Percentiles rank a stretch among this genome's conserved stretches.
Conservation (phyloP, 2,888 invertebrate genomes). For the Aleiodes testaceus region DNA sequence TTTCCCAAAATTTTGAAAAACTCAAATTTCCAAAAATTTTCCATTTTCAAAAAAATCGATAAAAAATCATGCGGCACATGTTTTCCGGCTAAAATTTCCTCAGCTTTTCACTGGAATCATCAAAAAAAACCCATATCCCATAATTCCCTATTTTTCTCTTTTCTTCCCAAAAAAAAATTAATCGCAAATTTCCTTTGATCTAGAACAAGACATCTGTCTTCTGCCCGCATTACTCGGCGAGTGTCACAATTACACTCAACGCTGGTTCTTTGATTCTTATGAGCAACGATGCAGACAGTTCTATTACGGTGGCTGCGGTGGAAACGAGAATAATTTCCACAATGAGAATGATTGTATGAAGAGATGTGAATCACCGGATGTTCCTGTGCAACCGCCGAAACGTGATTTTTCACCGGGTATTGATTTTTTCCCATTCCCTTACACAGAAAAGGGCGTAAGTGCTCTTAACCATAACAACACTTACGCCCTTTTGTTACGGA, state of each 20-base stretch:
- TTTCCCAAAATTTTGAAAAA: too few species aligned
- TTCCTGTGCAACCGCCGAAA: slow-evolving; percentile 66
- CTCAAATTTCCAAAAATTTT: too few species aligned
- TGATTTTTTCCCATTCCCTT: too few species aligned
- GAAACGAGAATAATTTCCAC: slow-evolving; percentile 90
- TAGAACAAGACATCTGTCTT: slow-evolving; percentile 82
- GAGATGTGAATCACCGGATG: slow-evolving; percentile 76
- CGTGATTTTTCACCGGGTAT: slow-evolving; percentile 67
- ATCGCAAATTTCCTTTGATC: slow-evolving; percentile 35
- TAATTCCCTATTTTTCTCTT: too few species aligned
- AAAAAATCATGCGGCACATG: too few species aligned
- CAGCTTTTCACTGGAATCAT: too few species aligned
- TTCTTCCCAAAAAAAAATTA: slow-evolving; percentile 1
- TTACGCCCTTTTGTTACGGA: too few species aligned
- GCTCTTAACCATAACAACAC: too few species aligned
- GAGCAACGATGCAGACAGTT: slow-evolving; percentile 85
- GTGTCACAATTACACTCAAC: slow-evolving; percentile 82
- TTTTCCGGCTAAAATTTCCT: too few species aligned
- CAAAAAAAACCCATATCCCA: too few species aligned
- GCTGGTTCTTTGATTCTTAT: slow-evolving; percentile 89
- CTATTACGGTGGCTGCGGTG: slow-evolving; percentile 93
- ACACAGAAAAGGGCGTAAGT: too few species aligned
- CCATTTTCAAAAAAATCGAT: too few species aligned
- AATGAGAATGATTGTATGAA: slow-evolving; percentile 80
- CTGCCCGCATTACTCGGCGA: slow-evolving; percentile 85